Percentiles rank a stretch among this genome's conserved stretches.
Conservation (phyloP, 2,797 vertebrate species). For the Thamnophis elegans region DNA sequence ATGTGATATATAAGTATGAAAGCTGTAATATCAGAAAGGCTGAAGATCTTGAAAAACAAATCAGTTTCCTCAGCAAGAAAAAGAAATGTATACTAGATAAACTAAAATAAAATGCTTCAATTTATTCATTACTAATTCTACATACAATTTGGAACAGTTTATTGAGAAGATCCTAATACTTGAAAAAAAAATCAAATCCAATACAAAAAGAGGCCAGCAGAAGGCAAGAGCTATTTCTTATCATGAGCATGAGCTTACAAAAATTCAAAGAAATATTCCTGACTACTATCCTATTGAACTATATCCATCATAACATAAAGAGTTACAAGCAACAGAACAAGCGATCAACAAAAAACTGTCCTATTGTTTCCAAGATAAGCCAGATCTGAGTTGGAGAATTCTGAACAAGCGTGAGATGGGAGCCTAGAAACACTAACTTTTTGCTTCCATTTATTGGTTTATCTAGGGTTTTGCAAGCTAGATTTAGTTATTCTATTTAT, state of each 20-base stretch:
- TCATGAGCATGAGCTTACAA: not conserved
- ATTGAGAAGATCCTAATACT: not conserved
- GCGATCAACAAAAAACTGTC: not conserved
- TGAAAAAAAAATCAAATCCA: not conserved
- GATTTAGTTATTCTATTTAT: not conserved
- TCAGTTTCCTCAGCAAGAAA: not conserved
- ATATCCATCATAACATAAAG: not conserved
- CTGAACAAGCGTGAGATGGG: not conserved
- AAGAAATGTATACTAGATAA: not conserved
- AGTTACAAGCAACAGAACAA: not conserved
- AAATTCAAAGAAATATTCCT: not conserved
- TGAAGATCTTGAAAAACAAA: not conserved
- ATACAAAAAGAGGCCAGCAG: not conserved
- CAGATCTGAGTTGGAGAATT: not conserved
- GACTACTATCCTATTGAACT: not conserved
- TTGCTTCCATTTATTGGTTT: not conserved
- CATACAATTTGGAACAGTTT: not conserved
- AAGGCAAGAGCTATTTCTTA: not conserved
- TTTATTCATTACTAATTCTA: not conserved
- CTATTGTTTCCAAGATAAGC: not conserved
- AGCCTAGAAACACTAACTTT: not conserved
- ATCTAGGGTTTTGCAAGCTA: not conserved
- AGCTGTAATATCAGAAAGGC: not conserved
- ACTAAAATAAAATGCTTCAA: not conserved
- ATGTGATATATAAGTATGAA: not conserved